Evolutionary conservation across 2,888 invertebrate genomes (phyloP), one percentile per base, ranked within the genome.

Genomic region (Callyntrura sp.): DNA sequence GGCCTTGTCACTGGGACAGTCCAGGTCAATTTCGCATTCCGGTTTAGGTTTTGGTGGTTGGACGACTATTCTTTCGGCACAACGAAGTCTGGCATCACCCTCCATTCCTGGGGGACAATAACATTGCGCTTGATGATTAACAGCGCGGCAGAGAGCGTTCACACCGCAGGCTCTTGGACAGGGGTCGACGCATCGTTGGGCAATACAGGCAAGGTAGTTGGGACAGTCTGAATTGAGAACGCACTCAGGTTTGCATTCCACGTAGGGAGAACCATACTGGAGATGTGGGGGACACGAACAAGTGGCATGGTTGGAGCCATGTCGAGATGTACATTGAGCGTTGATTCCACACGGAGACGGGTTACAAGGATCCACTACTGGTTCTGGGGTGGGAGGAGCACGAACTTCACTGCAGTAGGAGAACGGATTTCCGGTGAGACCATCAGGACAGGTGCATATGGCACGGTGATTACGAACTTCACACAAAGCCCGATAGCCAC

Each of bases 381-480:
- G 92, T 57, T 93, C 93, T 62, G 92, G 92, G 45, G 89, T 20
- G 35, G 88, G 84, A n/a, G 83, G 83, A 85, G 82, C 91, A 73
- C 91, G 87, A n/a, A 92, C 91, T 45, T 93, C 93, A 62, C 85
- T 91, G 85, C 94, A 94, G 55, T 92, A 92, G 5, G 92, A 90
- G 84, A 92, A 93, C 48, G 94, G 93, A 92, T 94, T 90, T 70
- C 90, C 90, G 23, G 93, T 93, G 12, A 93, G 92, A 68, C 93
- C 93, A 3, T 92, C 91, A 14, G 93, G 93, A 94, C 97, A 98
- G 25, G 96, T 96, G 94, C 98, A 98, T 92, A 97, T 96, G 0
- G 98, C 98, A 94, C 97, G 97, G 94, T 98, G 98, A 93, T 97
- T 97, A 91, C 97, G 96, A 25, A 97, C 97, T 94, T 96, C 96